Percentiles rank a stretch among this genome's conserved stretches.
These are phyloP conservation scores for Steinernema feltiae DNA, from an alignment of 1,140 invertebrate genomes.

Conservation along the genomic window DNA sequence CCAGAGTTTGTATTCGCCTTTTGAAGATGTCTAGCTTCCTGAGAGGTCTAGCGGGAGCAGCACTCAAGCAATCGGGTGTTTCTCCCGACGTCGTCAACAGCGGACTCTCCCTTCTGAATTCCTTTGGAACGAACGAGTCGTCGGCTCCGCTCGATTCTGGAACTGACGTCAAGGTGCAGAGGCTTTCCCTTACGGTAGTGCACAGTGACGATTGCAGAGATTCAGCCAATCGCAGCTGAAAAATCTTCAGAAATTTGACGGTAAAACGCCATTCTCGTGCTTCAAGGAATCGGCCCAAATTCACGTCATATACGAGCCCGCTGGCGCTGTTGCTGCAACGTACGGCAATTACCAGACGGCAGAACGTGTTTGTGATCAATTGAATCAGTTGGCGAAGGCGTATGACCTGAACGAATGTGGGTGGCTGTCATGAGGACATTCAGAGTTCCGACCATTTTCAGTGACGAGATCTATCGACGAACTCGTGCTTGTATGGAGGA, in stretches of 20 bases:
- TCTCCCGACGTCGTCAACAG: constrained; percentile 3
- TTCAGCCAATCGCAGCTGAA: constrained; percentile 16
- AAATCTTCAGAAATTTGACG: neutral
- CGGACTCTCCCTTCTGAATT: constrained; percentile 5
- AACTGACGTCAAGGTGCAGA: neutral
- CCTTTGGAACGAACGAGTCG: neutral
- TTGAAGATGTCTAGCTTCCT: constrained; percentile 22
- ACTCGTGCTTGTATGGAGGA: neutral
- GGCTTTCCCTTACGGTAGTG: neutral
- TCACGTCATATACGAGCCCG: neutral
- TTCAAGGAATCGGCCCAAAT: neutral
- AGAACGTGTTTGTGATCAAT: neutral
- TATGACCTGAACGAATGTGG: neutral
- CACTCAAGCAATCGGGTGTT: constrained; percentile 11
- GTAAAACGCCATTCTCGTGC: neutral
- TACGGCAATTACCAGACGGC: neutral
- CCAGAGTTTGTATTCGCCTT: neutral
- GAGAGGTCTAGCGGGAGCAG: neutral
- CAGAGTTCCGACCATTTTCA: neutral
- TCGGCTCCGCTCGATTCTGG: neutral
- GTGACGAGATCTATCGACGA: neutral
- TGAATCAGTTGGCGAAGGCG: neutral
- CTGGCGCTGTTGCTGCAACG: neutral
- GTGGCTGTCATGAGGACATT: neutral
- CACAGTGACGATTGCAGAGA: constrained; percentile 8